These are phyloP conservation scores for Gallinago nigripennis DNA, from an alignment of 2,797 vertebrate genomes.

Conservation along the genomic window DNA sequence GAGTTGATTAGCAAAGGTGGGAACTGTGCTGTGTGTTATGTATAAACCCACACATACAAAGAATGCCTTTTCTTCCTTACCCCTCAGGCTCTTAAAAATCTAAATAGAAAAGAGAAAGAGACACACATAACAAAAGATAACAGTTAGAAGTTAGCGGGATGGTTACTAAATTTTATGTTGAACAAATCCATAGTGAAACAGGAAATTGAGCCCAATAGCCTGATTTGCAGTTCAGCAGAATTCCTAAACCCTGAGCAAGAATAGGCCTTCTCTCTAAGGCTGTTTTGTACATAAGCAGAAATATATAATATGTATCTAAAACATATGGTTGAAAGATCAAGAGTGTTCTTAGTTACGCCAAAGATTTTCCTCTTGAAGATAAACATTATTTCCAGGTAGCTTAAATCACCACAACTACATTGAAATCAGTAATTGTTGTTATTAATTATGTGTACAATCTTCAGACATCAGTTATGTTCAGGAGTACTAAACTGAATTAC, in stretches of 20 bases:
- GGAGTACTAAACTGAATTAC: neutral
- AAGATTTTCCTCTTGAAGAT: neutral
- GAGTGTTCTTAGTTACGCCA: neutral
- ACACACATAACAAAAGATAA: neutral
- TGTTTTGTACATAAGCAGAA: neutral
- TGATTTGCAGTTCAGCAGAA: neutral
- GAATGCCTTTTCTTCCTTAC: neutral
- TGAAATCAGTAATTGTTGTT: neutral
- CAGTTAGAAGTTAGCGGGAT: neutral
- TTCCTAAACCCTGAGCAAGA: neutral
- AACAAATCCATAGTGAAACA: neutral
- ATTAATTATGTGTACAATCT: neutral
- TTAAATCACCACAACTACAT: neutral
- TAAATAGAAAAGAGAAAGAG: neutral
- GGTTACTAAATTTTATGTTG: neutral
- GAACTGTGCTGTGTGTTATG: neutral
- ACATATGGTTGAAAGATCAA: neutral
- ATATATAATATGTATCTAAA: neutral
- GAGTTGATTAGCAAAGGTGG: neutral
- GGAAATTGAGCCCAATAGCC: neutral
- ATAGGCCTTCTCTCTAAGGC: neutral
- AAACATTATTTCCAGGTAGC: neutral
- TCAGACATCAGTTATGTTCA: neutral
- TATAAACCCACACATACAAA: neutral
- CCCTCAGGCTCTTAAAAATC: neutral